A percentile compares a stretch with the other conserved stretches of the same genome.
These are phyloP conservation scores for Pollenia amentaria DNA, from an alignment of 2,888 invertebrate species.

Conservation along the genomic window DNA sequence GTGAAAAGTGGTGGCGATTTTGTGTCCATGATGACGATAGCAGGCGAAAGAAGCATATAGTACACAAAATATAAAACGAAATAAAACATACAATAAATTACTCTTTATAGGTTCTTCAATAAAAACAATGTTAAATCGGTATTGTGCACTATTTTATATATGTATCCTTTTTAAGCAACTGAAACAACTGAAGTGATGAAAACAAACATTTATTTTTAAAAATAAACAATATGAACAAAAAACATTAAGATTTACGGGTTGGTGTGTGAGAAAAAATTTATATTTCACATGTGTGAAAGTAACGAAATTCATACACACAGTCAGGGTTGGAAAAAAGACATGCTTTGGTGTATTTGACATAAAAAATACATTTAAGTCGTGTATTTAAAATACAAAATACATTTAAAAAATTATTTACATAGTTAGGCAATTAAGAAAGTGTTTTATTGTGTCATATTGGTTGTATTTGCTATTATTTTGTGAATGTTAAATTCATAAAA, in stretches of 20 bases:
- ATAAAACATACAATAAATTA: conserved; percentile 54
- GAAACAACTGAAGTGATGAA: conserved; percentile 44
- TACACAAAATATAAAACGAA: conserved; percentile 17
- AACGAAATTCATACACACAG: neutral
- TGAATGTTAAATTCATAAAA: too few species aligned
- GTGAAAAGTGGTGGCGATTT: neutral
- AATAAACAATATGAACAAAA: conserved; percentile 9
- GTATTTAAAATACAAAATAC: too few species aligned
- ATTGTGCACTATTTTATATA: neutral
- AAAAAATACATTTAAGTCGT: too few species aligned
- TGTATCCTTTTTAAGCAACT: neutral
- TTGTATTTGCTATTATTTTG: too few species aligned
- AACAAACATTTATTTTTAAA: conserved; percentile 56
- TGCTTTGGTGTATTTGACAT: too few species aligned
- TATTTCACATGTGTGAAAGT: conserved; percentile 50
- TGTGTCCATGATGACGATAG: neutral
- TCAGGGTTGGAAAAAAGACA: neutral
- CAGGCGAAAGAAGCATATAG: conserved; percentile 21
- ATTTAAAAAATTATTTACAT: too few species aligned
- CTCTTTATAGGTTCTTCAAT: conserved; percentile 21
- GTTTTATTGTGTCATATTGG: too few species aligned
- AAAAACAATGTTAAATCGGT: conserved; percentile 33
- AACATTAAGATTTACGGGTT: neutral
- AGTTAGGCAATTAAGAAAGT: too few species aligned
- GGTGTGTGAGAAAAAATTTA: conserved; percentile 6